A percentile compares a stretch with the other conserved stretches of the same genome.
These are phyloP conservation scores for Idris sp. DNA, from an alignment of 1,140 invertebrate genomes.

Conservation along the genomic window DNA sequence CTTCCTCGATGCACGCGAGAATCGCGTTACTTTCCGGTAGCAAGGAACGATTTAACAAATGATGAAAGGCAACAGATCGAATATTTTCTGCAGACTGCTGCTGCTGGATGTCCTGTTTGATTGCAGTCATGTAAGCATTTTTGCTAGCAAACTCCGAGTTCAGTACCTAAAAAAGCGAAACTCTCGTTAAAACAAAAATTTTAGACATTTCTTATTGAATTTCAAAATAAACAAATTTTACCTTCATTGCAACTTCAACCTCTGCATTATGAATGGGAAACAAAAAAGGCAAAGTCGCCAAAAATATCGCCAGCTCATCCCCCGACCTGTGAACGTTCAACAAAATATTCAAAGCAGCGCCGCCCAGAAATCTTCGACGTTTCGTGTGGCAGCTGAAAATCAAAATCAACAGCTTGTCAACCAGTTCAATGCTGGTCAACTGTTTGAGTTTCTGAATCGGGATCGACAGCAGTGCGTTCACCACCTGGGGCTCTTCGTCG, in stretches of 20 bases:
- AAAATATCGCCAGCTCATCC: constrained; percentile 70
- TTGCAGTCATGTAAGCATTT: constrained; percentile 71
- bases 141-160: constrained; percentile 76
- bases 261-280: constrained; percentile 79
- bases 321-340: constrained; percentile 67
- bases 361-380: constrained; percentile 60
- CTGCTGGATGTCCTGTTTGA: constrained; percentile 71
- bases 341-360: constrained; percentile 70
- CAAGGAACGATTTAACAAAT: constrained; percentile 68
- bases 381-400: constrained; percentile 68
- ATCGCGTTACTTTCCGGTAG: constrained; percentile 68
- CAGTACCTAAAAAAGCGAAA: constrained; percentile 60
- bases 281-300: constrained; percentile 80
- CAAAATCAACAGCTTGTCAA: constrained; percentile 69
- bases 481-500: constrained; percentile 69
- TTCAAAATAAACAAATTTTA: constrained; percentile 47
- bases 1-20: constrained; percentile 67
- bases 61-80: constrained; percentile 70
- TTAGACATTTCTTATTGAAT: too few relatives aligned
- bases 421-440: constrained; percentile 64
- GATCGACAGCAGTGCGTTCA: constrained; percentile 65
- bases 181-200: too few relatives aligned
- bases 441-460: constrained; percentile 64
- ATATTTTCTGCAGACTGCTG: constrained; percentile 67
- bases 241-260: constrained; percentile 75